These are phyloP conservation scores for Petrocephalus microphthalmus DNA, from an alignment of 2,113 vertebrate genomes.

Conservation along the genomic window DNA sequence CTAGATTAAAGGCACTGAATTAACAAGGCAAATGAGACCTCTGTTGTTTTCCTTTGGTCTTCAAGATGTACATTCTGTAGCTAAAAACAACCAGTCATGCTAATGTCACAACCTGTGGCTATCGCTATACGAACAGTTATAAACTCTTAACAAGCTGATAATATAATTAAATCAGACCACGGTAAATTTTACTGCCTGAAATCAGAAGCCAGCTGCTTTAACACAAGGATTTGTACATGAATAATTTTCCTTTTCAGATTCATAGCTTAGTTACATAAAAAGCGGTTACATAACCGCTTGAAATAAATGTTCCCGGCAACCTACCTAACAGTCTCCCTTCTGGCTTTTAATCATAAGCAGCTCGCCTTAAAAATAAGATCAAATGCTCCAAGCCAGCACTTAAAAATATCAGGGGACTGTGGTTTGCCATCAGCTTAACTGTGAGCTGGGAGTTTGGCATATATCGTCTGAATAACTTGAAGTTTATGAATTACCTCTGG, in stretches of 20 bases:
- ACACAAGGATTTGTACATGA: neutral
- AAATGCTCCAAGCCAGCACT: neutral
- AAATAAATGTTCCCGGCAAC: neutral
- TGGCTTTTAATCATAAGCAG: neutral
- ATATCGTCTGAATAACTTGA: neutral
- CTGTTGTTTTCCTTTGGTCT: neutral
- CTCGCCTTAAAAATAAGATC: neutral
- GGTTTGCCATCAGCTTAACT: neutral
- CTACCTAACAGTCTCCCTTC: neutral
- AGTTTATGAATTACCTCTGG: neutral
- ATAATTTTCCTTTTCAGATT: neutral
- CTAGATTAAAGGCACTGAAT: neutral
- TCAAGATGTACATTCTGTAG: neutral
- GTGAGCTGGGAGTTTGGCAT: neutral
- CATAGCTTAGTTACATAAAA: neutral
- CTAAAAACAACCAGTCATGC: constrained; percentile 1
- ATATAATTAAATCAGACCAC: neutral
- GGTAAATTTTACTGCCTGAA: neutral
- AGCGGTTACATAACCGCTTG: neutral
- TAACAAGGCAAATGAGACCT: neutral
- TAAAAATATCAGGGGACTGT: neutral
- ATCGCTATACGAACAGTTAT: neutral
- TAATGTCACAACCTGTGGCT: neutral
- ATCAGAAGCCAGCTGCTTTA: neutral
- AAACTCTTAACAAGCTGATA: neutral